Conservation (phyloP, 2,113 vertebrate genomes). For the Rhinichthys klamathensis region DNA sequence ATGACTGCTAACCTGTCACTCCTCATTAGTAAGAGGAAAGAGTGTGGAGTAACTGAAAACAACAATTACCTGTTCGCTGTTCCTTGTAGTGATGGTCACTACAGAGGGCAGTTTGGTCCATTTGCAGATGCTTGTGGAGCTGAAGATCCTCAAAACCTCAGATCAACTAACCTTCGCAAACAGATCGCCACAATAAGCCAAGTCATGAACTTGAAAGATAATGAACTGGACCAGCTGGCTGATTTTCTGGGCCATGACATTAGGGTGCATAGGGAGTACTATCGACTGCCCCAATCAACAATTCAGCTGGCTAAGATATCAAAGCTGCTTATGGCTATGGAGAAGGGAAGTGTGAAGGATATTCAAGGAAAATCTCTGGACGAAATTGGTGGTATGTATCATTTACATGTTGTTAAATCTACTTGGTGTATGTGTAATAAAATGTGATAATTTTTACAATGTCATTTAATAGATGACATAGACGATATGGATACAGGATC, state of each 20-base stretch:
- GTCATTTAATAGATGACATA: neutral
- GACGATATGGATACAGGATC: slow-evolving; percentile 12
- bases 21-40: slow-evolving; percentile 19
- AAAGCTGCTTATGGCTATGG: slow-evolving; percentile 51
- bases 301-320: slow-evolving; percentile 45
- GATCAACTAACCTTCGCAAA: slow-evolving; percentile 43
- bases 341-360: slow-evolving; percentile 23
- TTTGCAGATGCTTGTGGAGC: slow-evolving; percentile 40
- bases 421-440: neutral
- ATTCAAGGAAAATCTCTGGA: slow-evolving; percentile 50
- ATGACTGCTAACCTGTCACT: slow-evolving; percentile 38
- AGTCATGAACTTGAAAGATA: slow-evolving; percentile 47
- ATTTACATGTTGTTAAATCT: slow-evolving; percentile 27
- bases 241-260: slow-evolving; percentile 47
- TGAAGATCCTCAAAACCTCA: slow-evolving; percentile 35
- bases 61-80: slow-evolving; percentile 41
- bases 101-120: slow-evolving; percentile 32
- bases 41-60: slow-evolving; percentile 25
- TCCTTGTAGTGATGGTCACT: neutral
- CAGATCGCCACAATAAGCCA: slow-evolving; percentile 45
- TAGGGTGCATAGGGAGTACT: slow-evolving; percentile 48
- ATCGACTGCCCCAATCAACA: slow-evolving; percentile 39
- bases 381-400: slow-evolving; percentile 31
- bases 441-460: neutral
- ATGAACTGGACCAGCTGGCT: slow-evolving; percentile 42